Conservation (phyloP, 1,140 invertebrate species). For the Tribolium castaneum region DNA sequence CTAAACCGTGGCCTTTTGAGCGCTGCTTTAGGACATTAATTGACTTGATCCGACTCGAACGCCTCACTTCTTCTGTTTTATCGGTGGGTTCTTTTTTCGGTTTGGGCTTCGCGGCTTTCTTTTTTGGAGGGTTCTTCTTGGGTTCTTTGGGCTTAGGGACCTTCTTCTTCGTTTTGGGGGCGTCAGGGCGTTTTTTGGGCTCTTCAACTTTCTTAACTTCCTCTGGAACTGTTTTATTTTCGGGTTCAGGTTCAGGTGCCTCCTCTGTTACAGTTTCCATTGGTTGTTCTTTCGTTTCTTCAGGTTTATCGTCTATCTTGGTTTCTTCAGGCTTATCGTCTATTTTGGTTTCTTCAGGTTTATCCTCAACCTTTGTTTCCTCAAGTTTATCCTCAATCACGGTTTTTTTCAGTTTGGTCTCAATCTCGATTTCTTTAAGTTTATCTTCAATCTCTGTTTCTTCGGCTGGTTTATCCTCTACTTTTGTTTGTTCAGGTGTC, state of each 20-base stretch:
- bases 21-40: conserved; percentile 69
- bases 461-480: too few relatives aligned
- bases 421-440: background rate
- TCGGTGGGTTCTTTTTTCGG: conserved; percentile 27
- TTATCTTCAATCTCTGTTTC: background rate
- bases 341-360: background rate
- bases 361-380: background rate
- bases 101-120: conserved; percentile 40
- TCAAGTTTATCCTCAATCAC: background rate
- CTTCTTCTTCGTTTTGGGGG: conserved; percentile 37
- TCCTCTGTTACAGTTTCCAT: too few relatives aligned
- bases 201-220: conserved; percentile 29
- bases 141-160: conserved; percentile 5
- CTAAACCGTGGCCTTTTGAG: conserved; percentile 69
- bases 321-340: background rate
- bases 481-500: too few relatives aligned
- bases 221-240: background rate
- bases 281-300: too few relatives aligned
- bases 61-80: conserved; percentile 61
- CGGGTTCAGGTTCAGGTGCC: too few relatives aligned
- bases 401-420: too few relatives aligned
- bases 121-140: conserved; percentile 31
- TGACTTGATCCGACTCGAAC: conserved; percentile 71
- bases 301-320: background rate
- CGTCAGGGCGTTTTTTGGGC: conserved; percentile 38